Percentiles rank a stretch among this genome's conserved stretches.
These are phyloP conservation scores for Acholoe squamosa DNA, from an alignment of 2,888 invertebrate genomes.

Conservation along the genomic window DNA sequence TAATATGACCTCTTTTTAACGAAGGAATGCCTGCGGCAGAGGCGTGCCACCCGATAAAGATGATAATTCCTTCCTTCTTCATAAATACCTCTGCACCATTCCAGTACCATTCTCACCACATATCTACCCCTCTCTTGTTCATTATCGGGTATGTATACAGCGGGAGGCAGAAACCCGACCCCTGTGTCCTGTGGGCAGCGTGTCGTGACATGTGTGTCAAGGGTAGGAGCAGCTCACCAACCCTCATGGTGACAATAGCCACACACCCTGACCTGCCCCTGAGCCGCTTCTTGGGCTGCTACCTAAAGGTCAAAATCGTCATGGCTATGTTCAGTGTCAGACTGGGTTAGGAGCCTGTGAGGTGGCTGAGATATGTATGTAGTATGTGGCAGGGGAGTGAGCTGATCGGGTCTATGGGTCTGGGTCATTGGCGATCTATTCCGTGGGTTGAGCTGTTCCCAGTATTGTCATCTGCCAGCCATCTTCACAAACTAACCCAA, in stretches of 20 bases:
- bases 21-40: too few relatives aligned
- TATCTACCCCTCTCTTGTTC: too few relatives aligned
- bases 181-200: background rate
- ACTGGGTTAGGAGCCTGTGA: background rate
- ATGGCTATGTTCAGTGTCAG: background rate
- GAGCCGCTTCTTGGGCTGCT: background rate
- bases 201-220: slow-evolving; percentile 28
- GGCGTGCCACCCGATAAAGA: too few relatives aligned
- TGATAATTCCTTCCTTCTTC: too few relatives aligned
- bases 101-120: too few relatives aligned
- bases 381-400: background rate
- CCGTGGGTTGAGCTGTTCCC: background rate
- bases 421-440: background rate
- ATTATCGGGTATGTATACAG: too few relatives aligned
- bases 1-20: too few relatives aligned
- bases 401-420: background rate
- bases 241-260: slow-evolving; percentile 13
- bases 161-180: background rate
- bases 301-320: background rate
- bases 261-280: background rate
- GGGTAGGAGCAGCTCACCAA: background rate
- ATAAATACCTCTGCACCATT: too few relatives aligned
- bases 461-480: background rate
- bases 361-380: background rate
- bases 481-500: background rate